Base-by-base conservation (phyloP, 2,113 vertebrate species). In the Dascyllus trimaculatus region DNA sequence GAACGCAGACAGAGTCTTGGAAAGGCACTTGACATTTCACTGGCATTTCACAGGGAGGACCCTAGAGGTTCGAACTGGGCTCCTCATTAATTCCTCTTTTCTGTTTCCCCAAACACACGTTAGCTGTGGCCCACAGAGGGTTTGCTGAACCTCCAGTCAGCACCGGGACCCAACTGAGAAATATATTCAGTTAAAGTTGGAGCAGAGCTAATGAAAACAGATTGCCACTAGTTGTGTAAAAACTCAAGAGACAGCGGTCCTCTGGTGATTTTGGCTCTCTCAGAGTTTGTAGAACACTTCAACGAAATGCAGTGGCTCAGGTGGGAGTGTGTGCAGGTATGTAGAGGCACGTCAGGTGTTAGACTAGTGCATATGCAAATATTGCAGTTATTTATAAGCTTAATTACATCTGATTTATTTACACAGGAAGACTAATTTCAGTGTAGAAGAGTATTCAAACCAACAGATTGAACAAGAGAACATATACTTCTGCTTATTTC, bases 11-110 rank as follows among this genome's bases (percentile, higher is more conserved):
- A 67, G 71, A 80, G 65, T 84, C 79, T 85, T 77, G 78, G 71
- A 91, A 89, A 86, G 69, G 77, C 84, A 82, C 78, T 91, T 94
- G 92, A 93, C 92, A 93, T 92, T 94, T 93, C 75, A 49, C 71
- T 92, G 90, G 78, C 88, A 91, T 93, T 92, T 89, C 71, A 73
- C 60, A 78, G 52, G 78, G 52, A 69, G 22, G 68, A 69, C 84
- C 85, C 87, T 18, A 25, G 81, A 87, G 88, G 73, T 45, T 81
- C 54, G 66, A 60, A 79, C 86, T 45, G 64, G 66, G 75, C 63
- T 85, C 71, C 87, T 91, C 75, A 81, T 89, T 88, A 85, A 87
- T 73, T 78, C 78, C 58, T 57, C 18, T 53, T 43, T 61, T 74
- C 73, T 70, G 22, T 32, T 62, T 77, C 63, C 67, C 57, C 59